These are phyloP conservation scores for Pristionchus maxplancki DNA, from an alignment of 2,888 invertebrate species.

Conservation along the genomic window DNA sequence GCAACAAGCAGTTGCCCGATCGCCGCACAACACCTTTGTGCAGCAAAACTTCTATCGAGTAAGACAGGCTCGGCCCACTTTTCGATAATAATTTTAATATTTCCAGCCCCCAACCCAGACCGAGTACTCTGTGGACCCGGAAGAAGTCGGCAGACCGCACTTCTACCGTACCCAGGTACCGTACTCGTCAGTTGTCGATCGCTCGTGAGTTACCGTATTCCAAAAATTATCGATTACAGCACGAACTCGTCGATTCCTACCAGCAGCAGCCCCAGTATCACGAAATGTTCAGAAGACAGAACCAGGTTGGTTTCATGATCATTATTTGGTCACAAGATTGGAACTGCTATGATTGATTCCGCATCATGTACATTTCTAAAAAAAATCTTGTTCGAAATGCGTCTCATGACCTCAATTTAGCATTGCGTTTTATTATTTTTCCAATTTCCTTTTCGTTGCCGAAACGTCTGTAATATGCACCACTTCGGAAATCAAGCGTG, in stretches of 20 bases:
- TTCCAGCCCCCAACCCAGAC: slow-evolving; percentile 41
- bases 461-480: too few species aligned
- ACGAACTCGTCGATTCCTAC: slow-evolving; percentile 45
- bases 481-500: too few species aligned
- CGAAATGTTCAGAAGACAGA: slow-evolving; percentile 43
- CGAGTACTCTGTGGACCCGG: slow-evolving; percentile 51
- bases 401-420: too few species aligned
- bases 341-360: not conserved
- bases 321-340: not conserved
- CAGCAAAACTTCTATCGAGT: slow-evolving; percentile 52
- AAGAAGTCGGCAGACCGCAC: slow-evolving; percentile 54
- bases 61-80: not conserved
- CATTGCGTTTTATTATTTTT: too few species aligned
- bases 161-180: slow-evolving; percentile 53
- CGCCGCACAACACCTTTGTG: slow-evolving; percentile 50
- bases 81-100: not conserved
- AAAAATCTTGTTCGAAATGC: too few species aligned
- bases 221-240: not conserved
- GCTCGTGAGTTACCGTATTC: too few species aligned
- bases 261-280: slow-evolving; percentile 32
- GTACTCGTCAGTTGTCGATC: not conserved
- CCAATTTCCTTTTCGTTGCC: too few species aligned
- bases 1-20: slow-evolving; percentile 32
- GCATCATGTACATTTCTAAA: too few species aligned
- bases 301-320: not conserved